A percentile compares a stretch with the other conserved stretches of the same genome.
Evolutionary conservation across 2,113 vertebrate species (phyloP).

Genomic region (Hydropotes inermis): DNA sequence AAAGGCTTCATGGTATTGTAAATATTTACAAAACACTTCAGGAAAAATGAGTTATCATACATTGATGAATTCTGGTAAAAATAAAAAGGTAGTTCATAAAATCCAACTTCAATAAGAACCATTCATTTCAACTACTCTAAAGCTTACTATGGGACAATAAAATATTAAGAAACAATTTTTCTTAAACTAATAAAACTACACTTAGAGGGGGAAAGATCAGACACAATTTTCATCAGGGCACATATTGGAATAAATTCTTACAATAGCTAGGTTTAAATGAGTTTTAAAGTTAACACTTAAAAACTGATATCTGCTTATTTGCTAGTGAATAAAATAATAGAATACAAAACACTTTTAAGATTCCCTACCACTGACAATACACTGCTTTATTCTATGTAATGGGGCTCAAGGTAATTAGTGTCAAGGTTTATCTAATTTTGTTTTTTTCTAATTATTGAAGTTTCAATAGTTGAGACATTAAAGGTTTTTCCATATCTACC

Average conservation of each 20-base stretch:
- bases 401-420: neutral
- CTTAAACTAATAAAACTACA: constrained; percentile 36
- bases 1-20: neutral
- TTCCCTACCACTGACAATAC: neutral
- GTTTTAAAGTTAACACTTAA: constrained; percentile 25
- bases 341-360: neutral
- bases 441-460: neutral
- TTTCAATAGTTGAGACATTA: neutral
- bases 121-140: neutral
- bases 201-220: constrained; percentile 5
- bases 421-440: neutral
- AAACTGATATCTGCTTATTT: constrained; percentile 44
- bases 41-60: constrained; percentile 6
- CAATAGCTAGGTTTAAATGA: constrained; percentile 19
- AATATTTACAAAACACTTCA: constrained; percentile 21
- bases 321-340: constrained; percentile 1
- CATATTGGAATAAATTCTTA: neutral
- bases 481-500: neutral
- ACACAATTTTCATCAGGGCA: constrained; percentile 31
- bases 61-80: constrained; percentile 4
- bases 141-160: neutral
- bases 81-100: neutral
- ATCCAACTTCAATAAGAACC: neutral
- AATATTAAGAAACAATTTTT: constrained; percentile 26
- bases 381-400: neutral